These are phyloP conservation scores for Polyergus mexicanus DNA, from an alignment of 1,140 invertebrate species.

Conservation along the genomic window DNA sequence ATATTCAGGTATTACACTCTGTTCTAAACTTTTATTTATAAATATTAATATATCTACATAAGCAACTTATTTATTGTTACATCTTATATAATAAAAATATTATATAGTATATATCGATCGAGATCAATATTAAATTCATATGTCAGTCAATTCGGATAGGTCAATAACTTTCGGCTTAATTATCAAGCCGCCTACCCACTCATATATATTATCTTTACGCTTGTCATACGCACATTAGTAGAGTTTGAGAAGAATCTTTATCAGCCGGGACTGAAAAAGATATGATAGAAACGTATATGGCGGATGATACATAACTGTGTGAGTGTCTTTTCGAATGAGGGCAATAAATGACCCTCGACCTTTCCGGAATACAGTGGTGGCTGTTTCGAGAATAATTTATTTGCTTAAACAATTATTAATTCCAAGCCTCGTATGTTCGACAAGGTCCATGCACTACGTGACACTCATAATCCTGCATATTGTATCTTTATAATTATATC, in stretches of 20 bases:
- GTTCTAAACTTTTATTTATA: neutral
- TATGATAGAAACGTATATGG: slow-evolving; percentile 71
- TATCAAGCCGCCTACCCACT: neutral
- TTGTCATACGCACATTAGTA: slow-evolving; percentile 7
- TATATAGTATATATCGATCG: slow-evolving; percentile 15
- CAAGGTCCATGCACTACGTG: neutral
- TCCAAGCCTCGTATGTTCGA: neutral
- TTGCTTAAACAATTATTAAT: slow-evolving; percentile 11
- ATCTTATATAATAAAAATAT: neutral
- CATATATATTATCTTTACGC: slow-evolving; percentile 52
- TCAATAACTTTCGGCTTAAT: slow-evolving; percentile 62
- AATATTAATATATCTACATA: slow-evolving; percentile 3
- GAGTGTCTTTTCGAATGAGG: slow-evolving; percentile 72
- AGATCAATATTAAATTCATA: slow-evolving; percentile 70
- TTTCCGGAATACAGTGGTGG: slow-evolving; percentile 60
- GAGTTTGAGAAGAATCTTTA: slow-evolving; percentile 78
- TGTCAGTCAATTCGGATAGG: slow-evolving; percentile 68
- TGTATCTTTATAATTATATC: neutral
- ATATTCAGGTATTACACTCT: neutral
- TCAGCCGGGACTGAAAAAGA: slow-evolving; percentile 76
- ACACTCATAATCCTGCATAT: neutral
- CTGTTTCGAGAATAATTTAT: slow-evolving; percentile 58
- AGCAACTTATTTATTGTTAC: neutral
- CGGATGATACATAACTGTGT: slow-evolving; percentile 66
- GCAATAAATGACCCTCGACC: slow-evolving; percentile 78